A percentile compares a stretch with the other conserved stretches of the same genome.
Conservation (phyloP, 2,113 vertebrate species). For the Vicugna pacos region DNA sequence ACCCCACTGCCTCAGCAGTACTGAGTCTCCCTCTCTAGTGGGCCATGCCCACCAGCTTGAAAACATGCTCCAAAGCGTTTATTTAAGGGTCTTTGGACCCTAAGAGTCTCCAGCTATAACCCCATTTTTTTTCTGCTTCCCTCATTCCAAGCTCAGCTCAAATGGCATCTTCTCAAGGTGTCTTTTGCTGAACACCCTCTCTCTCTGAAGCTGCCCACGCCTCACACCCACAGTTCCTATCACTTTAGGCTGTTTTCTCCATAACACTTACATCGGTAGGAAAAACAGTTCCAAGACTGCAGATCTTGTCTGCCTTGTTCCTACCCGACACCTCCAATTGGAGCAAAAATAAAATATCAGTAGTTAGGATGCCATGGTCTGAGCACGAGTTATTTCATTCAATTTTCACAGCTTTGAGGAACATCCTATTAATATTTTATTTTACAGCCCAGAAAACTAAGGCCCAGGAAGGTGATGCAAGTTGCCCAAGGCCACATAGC, state of each 20-base stretch:
- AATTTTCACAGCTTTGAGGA: neutral
- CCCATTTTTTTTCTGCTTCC: neutral
- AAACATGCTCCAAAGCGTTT: neutral
- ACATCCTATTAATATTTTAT: neutral
- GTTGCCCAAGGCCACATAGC: neutral
- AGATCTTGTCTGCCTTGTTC: neutral
- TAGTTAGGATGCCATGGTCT: neutral
- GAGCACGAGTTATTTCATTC: neutral
- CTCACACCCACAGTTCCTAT: neutral
- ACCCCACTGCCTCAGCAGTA: neutral
- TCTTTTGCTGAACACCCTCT: neutral
- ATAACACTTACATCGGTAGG: neutral
- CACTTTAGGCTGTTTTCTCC: neutral
- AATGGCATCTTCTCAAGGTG: neutral
- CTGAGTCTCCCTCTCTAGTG: neutral
- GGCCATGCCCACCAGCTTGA: neutral
- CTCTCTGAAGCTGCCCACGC: neutral
- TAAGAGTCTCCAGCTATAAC: neutral
- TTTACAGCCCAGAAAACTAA: constrained; percentile 21
- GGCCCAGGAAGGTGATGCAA: neutral
- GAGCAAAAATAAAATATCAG: neutral
- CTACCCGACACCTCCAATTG: neutral
- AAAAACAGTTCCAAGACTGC: neutral
- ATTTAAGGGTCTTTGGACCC: neutral
- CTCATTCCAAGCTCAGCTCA: neutral